Base-by-base conservation (phyloP, 2,888 invertebrate species). In the Daptonema setosum region DNA sequence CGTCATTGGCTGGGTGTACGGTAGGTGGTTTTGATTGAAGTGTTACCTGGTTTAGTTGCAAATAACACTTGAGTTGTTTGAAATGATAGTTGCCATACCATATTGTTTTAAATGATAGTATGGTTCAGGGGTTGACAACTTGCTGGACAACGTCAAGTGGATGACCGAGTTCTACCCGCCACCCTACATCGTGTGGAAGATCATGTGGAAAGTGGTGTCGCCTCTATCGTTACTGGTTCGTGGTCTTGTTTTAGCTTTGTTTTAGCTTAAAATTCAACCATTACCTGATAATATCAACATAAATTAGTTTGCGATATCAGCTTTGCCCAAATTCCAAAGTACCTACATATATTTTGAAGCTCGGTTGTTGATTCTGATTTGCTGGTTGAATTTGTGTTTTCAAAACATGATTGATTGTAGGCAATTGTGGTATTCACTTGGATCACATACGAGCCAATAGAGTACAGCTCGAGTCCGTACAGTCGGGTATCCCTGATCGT, bases 341-440 rank as follows among this genome's bases (percentile, higher is more conserved):
- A n/a, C n/a, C n/a, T n/a, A n/a, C n/a, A n/a, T n/a, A n/a, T n/a
- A n/a, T n/a, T n/a, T n/a, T n/a, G n/a, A n/a, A n/a, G n/a, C n/a
- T n/a, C n/a, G n/a, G n/a, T n/a, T n/a, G n/a, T n/a, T n/a, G n/a
- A n/a, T n/a, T n/a, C n/a, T n/a, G n/a, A n/a, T n/a, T n/a, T n/a
- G n/a, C n/a, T n/a, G n/a, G n/a, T n/a, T n/a, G n/a, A n/a, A n/a
- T n/a, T n/a, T n/a, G n/a, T n/a, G n/a, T n/a, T n/a, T 35, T 35
- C 17, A 35, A 35, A 35, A 35, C 17, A 35, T 35, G 17, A 8
- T 35, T 35, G 35, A 35, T 35, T 74, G n/a, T 72, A 85, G 84
- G 79, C 74, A 30, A 80, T 85, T 54, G 77, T 85, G 60, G 73
- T 78, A 8, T 85, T 85, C 70, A 81, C 82, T 56, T 80, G 83